These are phyloP conservation scores for Brachylomia viminalis DNA, from an alignment of 2,888 invertebrate species.

Conservation along the genomic window DNA sequence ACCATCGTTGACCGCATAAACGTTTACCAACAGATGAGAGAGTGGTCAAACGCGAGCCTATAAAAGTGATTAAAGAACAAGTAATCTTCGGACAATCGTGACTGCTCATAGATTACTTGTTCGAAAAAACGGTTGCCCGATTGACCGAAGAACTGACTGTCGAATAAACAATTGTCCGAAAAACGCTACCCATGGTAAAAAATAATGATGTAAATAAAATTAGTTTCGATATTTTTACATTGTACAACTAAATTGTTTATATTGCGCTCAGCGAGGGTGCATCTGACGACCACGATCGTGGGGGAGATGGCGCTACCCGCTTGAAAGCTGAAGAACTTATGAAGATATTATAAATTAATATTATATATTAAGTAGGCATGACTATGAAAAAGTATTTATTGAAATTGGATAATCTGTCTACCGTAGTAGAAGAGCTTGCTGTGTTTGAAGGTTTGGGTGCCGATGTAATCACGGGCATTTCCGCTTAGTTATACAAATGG, in stretches of 20 bases:
- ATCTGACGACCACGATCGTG: constrained; percentile 38
- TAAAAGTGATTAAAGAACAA: too few relatives aligned
- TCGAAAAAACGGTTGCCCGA: too few relatives aligned
- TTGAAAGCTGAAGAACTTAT: constrained; percentile 7
- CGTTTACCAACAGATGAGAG: neutral
- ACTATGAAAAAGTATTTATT: neutral
- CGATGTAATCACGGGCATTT: neutral
- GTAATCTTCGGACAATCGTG: too few relatives aligned
- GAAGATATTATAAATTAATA: neutral
- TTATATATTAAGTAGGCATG: too few relatives aligned
- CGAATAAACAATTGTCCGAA: too few relatives aligned
- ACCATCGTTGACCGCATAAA: neutral
- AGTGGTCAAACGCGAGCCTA: neutral
- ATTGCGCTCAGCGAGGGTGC: constrained; percentile 37
- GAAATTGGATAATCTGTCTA: neutral
- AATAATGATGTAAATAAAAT: constrained; percentile 20
- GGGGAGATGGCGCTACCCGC: constrained; percentile 32
- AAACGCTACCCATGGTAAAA: neutral
- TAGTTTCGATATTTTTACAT: constrained; percentile 43
- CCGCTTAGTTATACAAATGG: neutral
- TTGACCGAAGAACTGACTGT: too few relatives aligned
- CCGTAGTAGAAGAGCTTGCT: neutral
- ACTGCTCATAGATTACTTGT: too few relatives aligned
- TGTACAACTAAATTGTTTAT: constrained; percentile 42
- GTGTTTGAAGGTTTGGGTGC: too few relatives aligned